phyloP scores from a whole-genome alignment of 1,140 invertebrate genomes.

The Macrobrachium nipponense region DNA sequence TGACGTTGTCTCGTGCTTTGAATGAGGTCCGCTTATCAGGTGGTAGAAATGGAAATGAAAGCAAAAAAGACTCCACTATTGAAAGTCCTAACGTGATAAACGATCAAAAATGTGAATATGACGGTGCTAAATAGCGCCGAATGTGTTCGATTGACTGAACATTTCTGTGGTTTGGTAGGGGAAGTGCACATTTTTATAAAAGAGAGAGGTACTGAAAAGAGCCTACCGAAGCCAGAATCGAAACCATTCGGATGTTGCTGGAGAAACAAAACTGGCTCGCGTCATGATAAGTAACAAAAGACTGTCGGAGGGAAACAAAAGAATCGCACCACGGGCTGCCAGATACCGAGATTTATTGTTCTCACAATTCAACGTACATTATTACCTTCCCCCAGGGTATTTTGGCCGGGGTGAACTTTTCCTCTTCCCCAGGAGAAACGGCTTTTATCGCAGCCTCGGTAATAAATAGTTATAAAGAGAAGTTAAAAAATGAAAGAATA shows the following conservation, averaged over 20 bases:
- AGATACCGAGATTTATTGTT: constrained; percentile 52
- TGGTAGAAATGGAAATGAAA: too few species aligned
- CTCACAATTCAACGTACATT: constrained; percentile 39
- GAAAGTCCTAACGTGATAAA: too few species aligned
- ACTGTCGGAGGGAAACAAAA: constrained; percentile 56
- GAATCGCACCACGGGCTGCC: constrained; percentile 48
- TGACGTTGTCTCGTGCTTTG: too few species aligned
- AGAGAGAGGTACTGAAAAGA: constrained; percentile 2
- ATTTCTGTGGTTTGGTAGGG: neutral
- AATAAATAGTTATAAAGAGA: too few species aligned
- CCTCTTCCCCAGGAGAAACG: neutral
- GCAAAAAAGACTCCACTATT: too few species aligned
- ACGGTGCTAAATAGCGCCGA: neutral
- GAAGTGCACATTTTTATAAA: neutral
- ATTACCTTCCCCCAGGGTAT: constrained; percentile 3
- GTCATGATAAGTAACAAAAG: constrained; percentile 58
- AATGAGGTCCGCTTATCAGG: too few species aligned
- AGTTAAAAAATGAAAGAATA: too few species aligned
- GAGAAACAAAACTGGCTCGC: constrained; percentile 54
- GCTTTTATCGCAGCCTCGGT: neutral
- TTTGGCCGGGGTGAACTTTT: neutral
- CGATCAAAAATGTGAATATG: neutral
- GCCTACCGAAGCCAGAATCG: constrained; percentile 15
- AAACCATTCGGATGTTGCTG: constrained; percentile 25
- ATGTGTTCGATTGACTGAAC: neutral